These are phyloP conservation scores for Lepus europaeus DNA, from an alignment of 2,113 vertebrate species.

Conservation along the genomic window DNA sequence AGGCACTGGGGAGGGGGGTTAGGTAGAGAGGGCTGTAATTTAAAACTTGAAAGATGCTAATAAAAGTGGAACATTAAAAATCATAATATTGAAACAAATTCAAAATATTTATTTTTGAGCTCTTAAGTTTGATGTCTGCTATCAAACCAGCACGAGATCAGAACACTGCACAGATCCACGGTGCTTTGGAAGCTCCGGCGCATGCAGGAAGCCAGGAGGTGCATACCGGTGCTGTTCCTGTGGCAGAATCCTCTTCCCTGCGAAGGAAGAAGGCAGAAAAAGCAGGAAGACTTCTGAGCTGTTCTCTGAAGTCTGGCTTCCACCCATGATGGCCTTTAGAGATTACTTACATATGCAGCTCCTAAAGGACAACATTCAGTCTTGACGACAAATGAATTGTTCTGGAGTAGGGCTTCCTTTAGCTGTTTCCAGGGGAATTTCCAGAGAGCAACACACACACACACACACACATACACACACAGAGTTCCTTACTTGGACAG, in stretches of 20 bases:
- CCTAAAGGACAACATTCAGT: neutral
- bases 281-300: neutral
- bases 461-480: neutral
- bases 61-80: slow-evolving; percentile 89
- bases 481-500: neutral
- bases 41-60: slow-evolving; percentile 88
- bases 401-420: slow-evolving; percentile 47
- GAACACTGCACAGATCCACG: neutral
- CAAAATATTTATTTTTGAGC: slow-evolving; percentile 86
- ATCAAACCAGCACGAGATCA: slow-evolving; percentile 44
- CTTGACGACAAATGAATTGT: neutral
- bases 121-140: slow-evolving; percentile 75
- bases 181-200: neutral
- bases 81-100: slow-evolving; percentile 90
- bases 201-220: no score
- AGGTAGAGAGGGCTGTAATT: slow-evolving; percentile 80
- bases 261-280: neutral
- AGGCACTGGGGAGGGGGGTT: slow-evolving; percentile 76
- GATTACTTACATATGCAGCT: neutral
- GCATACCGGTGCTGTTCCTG: neutral
- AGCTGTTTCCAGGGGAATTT: slow-evolving; percentile 17
- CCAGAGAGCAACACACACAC: neutral
- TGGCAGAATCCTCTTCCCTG: neutral
- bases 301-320: neutral
- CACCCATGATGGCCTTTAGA: neutral